A percentile compares a stretch with the other conserved stretches of the same genome.
These are phyloP conservation scores for Esox niger DNA, from an alignment of 2,113 vertebrate species.

Conservation along the genomic window DNA sequence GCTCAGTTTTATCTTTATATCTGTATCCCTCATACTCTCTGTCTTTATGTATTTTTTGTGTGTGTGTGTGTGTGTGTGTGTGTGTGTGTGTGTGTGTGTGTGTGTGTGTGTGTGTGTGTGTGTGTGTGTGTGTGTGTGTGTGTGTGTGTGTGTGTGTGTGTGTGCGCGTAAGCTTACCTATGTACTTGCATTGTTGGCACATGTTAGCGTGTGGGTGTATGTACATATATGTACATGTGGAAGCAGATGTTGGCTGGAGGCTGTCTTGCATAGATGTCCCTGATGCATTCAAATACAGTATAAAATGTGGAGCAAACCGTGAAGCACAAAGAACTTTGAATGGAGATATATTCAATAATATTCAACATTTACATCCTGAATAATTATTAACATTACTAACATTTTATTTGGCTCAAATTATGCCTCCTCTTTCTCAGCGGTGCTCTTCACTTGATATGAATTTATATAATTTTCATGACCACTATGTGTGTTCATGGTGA, in stretches of 20 bases:
- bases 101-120: neutral
- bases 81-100: constrained; percentile 18
- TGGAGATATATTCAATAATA: constrained; percentile 41
- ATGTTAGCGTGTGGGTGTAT: neutral
- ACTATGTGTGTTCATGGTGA: constrained; percentile 63
- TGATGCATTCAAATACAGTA: constrained; percentile 55
- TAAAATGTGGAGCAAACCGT: constrained; percentile 62
- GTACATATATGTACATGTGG: constrained; percentile 59
- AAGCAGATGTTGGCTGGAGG: constrained; percentile 75
- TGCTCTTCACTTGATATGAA: constrained; percentile 63
- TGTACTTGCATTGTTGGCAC: too few relatives aligned
- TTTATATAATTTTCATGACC: constrained; percentile 68
- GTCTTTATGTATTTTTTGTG: neutral
- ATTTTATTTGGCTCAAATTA: constrained; percentile 50
- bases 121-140: constrained; percentile 33
- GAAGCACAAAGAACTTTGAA: constrained; percentile 65
- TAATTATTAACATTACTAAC: constrained; percentile 48
- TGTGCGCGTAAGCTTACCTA: too few relatives aligned
- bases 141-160: constrained; percentile 65
- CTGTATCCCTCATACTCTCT: neutral
- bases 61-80: neutral
- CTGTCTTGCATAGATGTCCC: constrained; percentile 61
- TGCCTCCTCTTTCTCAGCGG: constrained; percentile 42
- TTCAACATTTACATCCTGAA: constrained; percentile 19
- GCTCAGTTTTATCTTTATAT: constrained; percentile 2